These are phyloP conservation scores for Siniperca undulata DNA, from an alignment of 2,797 vertebrate genomes.

Conservation along the genomic window DNA sequence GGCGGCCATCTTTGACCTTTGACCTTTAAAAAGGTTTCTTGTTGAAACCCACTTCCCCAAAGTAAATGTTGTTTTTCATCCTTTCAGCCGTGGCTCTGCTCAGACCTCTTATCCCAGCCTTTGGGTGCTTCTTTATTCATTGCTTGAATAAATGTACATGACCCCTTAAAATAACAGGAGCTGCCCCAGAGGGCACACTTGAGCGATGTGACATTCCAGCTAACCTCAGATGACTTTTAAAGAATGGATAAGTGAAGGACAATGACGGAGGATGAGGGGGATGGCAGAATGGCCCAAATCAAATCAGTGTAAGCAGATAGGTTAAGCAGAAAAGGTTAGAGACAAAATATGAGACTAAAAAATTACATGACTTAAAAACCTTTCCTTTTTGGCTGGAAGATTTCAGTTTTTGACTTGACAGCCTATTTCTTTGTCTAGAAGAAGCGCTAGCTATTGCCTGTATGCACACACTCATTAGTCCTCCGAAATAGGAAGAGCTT, in stretches of 20 bases:
- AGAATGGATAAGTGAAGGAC: slow-evolving; percentile 77
- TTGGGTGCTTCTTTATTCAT: slow-evolving; percentile 73
- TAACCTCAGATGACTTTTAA: slow-evolving; percentile 80
- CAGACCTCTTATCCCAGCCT: slow-evolving; percentile 48
- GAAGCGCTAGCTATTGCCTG: background rate
- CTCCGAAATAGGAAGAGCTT: background rate
- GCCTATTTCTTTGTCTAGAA: slow-evolving; percentile 11
- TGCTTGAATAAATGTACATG: slow-evolving; percentile 80
- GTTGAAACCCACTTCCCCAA: slow-evolving; percentile 45
- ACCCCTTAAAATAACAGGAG: slow-evolving; percentile 80
- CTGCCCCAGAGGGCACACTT: slow-evolving; percentile 74
- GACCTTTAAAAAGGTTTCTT: slow-evolving; percentile 53
- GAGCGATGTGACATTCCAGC: slow-evolving; percentile 81
- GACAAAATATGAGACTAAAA: slow-evolving; percentile 44
- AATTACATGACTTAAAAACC: slow-evolving; percentile 26
- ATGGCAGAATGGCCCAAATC: slow-evolving; percentile 67
- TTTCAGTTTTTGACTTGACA: slow-evolving; percentile 5
- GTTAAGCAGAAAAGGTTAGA: slow-evolving; percentile 80
- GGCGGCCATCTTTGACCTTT: slow-evolving; percentile 56
- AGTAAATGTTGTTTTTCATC: slow-evolving; percentile 68
- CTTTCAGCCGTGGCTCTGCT: slow-evolving; percentile 35
- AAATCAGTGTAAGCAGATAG: slow-evolving; percentile 75
- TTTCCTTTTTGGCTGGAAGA: slow-evolving; percentile 17
- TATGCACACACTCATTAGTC: background rate
- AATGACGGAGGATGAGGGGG: slow-evolving; percentile 36